phyloP scores from a whole-genome alignment of 2,113 vertebrate genomes.

The Stigmatopora argus region DNA sequence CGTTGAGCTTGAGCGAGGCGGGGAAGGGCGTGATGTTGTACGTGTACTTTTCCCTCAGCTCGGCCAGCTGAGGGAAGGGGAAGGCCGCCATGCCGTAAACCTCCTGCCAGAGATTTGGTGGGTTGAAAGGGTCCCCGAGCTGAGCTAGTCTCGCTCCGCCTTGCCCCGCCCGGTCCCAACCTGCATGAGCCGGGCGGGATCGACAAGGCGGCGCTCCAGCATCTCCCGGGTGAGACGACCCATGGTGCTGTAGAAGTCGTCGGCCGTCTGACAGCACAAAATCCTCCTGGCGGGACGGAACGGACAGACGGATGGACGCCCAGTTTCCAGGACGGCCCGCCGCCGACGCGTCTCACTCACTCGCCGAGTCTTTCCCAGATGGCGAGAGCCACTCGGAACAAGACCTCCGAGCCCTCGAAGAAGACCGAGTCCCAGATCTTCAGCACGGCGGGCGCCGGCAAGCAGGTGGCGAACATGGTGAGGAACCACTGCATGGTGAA shows the following conservation, averaged over 20 bases:
- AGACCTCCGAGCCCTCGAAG: slow-evolving; percentile 95
- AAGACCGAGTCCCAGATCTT: slow-evolving; percentile 99
- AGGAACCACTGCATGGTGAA: slow-evolving; percentile 99
- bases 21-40: slow-evolving; percentile 98
- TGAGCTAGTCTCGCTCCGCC: too few relatives aligned
- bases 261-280: slow-evolving; percentile 88
- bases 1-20: slow-evolving; percentile 79
- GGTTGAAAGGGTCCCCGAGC: not conserved
- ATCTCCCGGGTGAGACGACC: slow-evolving; percentile 93
- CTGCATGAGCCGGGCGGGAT: slow-evolving; percentile 92
- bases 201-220: slow-evolving; percentile 86
- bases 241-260: slow-evolving; percentile 97
- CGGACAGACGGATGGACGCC: not conserved
- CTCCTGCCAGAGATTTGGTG: slow-evolving; percentile 66
- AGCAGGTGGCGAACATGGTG: slow-evolving; percentile 96
- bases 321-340: too few relatives aligned
- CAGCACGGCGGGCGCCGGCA: slow-evolving; percentile 90
- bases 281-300: slow-evolving; percentile 74
- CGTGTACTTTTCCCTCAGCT: slow-evolving; percentile 95
- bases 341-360: slow-evolving; percentile 71
- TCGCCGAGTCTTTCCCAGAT: slow-evolving; percentile 95
- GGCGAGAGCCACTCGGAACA: slow-evolving; percentile 87
- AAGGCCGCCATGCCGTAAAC: slow-evolving; percentile 95
- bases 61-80: slow-evolving; percentile 92
- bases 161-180: slow-evolving; percentile 46